phyloP scores from a whole-genome alignment of 2,888 invertebrate genomes.

The Kuschelorhynchus macadamiae region DNA sequence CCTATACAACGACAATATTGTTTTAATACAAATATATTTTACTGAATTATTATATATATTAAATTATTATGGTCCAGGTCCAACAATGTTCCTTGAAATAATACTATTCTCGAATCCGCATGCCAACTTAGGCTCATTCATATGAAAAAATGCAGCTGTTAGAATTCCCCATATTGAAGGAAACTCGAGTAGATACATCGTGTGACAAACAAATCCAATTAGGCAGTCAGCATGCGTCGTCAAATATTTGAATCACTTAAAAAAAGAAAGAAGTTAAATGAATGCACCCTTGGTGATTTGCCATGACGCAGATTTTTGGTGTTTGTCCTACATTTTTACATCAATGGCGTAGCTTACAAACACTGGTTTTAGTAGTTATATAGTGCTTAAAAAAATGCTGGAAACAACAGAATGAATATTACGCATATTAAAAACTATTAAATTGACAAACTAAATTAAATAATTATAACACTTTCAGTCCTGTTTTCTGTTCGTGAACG shows the following conservation, averaged over 20 bases:
- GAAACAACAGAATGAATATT: too few species aligned
- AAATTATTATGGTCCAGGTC: too few species aligned
- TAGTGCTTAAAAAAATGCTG: background rate
- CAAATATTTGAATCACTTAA: conserved; percentile 36
- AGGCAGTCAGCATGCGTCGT: conserved; percentile 38
- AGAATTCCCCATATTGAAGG: conserved; percentile 26
- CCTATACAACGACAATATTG: too few species aligned
- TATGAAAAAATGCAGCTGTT: conserved; percentile 31
- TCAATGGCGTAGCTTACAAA: conserved; percentile 3
- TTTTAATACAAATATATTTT: too few species aligned
- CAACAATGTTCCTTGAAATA: conserved; percentile 1
- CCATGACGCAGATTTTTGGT: conserved; percentile 12
- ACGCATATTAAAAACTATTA: too few species aligned
- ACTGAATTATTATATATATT: too few species aligned
- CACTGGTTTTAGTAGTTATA: background rate
- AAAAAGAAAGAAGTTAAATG: conserved; percentile 27
- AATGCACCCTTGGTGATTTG: conserved; percentile 19
- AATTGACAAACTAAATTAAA: too few species aligned
- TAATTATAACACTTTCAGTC: too few species aligned
- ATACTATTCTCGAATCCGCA: conserved; percentile 7
- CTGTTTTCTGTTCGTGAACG: too few species aligned
- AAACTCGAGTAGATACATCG: conserved; percentile 33
- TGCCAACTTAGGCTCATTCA: background rate
- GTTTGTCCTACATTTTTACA: background rate
- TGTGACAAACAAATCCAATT: conserved; percentile 47